Evolutionary conservation across 2,888 invertebrate species (phyloP), one percentile per base, ranked within the genome.

Genomic region (Epicampocera succincta): DNA sequence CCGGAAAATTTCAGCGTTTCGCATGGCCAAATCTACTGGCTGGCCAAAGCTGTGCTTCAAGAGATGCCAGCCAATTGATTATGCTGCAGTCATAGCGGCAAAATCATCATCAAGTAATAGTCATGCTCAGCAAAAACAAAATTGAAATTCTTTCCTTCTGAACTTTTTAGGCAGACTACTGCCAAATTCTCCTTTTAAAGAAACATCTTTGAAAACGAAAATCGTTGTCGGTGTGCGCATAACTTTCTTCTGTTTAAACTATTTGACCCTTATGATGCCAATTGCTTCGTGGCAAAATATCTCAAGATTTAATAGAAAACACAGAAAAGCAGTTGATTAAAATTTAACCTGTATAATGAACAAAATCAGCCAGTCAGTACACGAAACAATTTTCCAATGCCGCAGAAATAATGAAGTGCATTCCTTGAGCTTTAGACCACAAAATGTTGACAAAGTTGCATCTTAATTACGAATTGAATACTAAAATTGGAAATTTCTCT

Each of bases 181-280:
- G 56, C 46, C 73, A 61, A 63, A 60, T 33, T 54, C 54, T 63
- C 6, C 12, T 15, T 54, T 29, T 21, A 44, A 52, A 52, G 38
- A 12, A 48, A 50, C 44, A 50, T 50, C 19, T 21, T 12, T 68
- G 68, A 76, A 76, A 76, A 48, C n/a, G 69, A 76, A 76, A 76
- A 54, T 13, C 46, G 25, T 61, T 40, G n/a, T 38, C 60, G 56
- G 69, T 63, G 48, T 82, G 66, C 12, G 78, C 78, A 82, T 82
- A 82, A 82, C 82, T 82, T 82, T 82, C 82, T 82, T 78, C 78
- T 82, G 82, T 46, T 82, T 82, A 82, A 82, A 78, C 78, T 78
- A 82, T 78, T 82, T 82, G 82, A 82, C 82, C 82, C 78, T 78
- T 74, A 38, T 66, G 71, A 68, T 82, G 71, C 66, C 74, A 78